Evolutionary conservation across 2,113 vertebrate species (phyloP).

Genomic region (Malurus elegans): DNA sequence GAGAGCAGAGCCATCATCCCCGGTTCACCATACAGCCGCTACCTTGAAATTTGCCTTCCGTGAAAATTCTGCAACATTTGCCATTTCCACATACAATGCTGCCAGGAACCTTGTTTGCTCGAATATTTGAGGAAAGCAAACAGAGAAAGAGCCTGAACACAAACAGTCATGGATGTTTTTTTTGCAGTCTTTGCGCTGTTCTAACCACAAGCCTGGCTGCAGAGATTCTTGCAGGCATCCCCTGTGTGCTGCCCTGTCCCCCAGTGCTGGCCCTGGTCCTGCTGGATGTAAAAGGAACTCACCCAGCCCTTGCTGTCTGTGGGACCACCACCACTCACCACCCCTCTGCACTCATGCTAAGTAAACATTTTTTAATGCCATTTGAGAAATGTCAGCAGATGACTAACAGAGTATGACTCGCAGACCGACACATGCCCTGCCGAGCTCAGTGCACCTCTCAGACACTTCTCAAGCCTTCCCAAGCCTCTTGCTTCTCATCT

Average conservation of each 20-base stretch:
- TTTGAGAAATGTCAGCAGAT: background rate
- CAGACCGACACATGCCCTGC: background rate
- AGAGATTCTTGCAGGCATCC: background rate
- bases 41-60: background rate
- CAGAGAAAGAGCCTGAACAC: constrained; percentile 21
- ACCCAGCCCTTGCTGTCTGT: background rate
- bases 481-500: background rate
- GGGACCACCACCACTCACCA: background rate
- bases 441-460: background rate
- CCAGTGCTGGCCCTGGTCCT: background rate
- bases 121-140: constrained; percentile 50
- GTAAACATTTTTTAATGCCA: background rate
- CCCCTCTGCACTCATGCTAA: background rate
- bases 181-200: background rate
- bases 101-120: constrained; percentile 26
- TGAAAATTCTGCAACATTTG: constrained; percentile 40
- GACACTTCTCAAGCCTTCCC: background rate
- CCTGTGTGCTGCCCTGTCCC: background rate
- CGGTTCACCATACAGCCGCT: background rate
- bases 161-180: background rate
- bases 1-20: background rate
- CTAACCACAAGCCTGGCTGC: background rate
- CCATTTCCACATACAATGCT: constrained; percentile 32
- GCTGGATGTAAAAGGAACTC: background rate
- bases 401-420: accelerated